phyloP scores from a whole-genome alignment of 2,113 vertebrate species.

The Podarcis cretensis region DNA sequence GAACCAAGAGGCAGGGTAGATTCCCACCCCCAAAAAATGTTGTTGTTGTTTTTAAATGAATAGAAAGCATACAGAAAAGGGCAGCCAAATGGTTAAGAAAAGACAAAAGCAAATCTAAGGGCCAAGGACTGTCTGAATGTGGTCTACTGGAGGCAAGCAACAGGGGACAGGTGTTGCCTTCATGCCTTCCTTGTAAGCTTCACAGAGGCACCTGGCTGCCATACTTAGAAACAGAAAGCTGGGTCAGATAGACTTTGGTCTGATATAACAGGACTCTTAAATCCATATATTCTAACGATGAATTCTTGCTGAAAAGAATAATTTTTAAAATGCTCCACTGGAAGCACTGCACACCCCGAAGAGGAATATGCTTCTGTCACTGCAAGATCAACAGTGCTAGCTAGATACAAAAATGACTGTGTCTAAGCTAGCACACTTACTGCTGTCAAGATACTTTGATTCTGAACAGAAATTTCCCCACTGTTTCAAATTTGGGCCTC shows the following conservation, averaged over 20 bases:
- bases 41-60: too few relatives aligned
- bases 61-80: not conserved
- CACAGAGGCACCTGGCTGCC: too few relatives aligned
- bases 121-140: not conserved
- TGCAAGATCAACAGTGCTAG: not conserved
- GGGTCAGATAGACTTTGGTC: not conserved
- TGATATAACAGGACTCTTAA: not conserved
- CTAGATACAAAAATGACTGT: not conserved
- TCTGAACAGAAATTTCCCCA: constrained; percentile 8
- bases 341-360: not conserved
- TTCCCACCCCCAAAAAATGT: too few relatives aligned
- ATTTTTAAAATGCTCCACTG: constrained; percentile 3
- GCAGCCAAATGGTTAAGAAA: not conserved
- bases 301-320: not conserved
- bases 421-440: not conserved
- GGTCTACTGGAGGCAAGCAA: not conserved
- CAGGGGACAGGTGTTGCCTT: not conserved
- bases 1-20: not conserved
- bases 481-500: constrained; percentile 14
- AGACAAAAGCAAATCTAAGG: not conserved
- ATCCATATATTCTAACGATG: not conserved
- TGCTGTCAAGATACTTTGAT: constrained; percentile 30
- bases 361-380: constrained; percentile 8
- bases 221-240: not conserved
- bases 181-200: not conserved